Evolutionary conservation across 2,797 vertebrate genomes (phyloP), one percentile per base, ranked within the genome.

Genomic region (Clarias platycephalus): DNA sequence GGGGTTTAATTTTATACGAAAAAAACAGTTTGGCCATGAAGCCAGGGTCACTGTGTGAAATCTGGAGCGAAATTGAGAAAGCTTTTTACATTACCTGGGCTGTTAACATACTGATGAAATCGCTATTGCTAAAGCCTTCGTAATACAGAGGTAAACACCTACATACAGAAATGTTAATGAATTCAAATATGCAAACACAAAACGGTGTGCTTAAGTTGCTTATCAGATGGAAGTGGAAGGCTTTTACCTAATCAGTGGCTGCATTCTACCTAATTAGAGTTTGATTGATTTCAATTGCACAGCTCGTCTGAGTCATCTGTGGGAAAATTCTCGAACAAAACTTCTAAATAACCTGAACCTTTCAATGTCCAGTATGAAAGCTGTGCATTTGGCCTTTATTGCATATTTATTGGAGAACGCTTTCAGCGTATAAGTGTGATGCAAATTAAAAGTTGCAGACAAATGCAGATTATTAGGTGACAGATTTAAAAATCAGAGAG

Each of bases 231-330:
- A 75, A 57, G 76, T 26, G 24, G 80, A 80, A 83, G 82, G 84
- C 84, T 91, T 90, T 89, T 88, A 88, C 82, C 83, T 87, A 71
- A 86, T 87, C 88, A 83, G 79, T 22, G 68, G 49, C 67, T 86
- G 76, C 84, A 83, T 82, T 85, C 72, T 63, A 64, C 44, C 76
- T 86, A 82, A 89, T 88, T 86, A 84, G 62, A 85, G 71, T 86
- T 80, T 84, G 86, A 85, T 90, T 89, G 84, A 81, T 85, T 88
- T 82, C 80, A 85, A 88, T 77, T 79, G 75, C 71, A 76, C 77
- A 79, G 57, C 62, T 85, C 76, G 83, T 87, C 44, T 57, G 81
- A 88, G 58, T 82, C 79, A 84, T 70, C 16, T 0, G 8, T 58
- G 77, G 20, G 72, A 78, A 87, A 85, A 83, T 44, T 18, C 34